Evolutionary conservation across 2,113 vertebrate genomes (phyloP).

Genomic region (Bubalus kerabau): DNA sequence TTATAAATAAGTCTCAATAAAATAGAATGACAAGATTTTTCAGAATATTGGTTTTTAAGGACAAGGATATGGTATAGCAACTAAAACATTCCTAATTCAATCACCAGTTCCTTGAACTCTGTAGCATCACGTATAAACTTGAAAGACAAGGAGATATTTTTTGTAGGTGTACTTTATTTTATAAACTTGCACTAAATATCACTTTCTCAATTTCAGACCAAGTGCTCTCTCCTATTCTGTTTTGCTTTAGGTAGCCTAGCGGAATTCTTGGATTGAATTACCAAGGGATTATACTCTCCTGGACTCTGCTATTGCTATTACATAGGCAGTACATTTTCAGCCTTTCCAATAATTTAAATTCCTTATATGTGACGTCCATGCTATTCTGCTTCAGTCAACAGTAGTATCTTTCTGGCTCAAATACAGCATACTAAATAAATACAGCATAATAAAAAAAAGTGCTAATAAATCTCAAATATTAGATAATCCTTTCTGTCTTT

Average conservation of each 20-base stretch:
- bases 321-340: constrained; percentile 35
- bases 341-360: constrained; percentile 44
- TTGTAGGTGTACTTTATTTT: neutral
- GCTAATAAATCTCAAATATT: constrained; percentile 4
- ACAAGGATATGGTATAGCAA: neutral
- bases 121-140: neutral
- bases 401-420: constrained; percentile 46
- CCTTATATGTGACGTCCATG: constrained; percentile 47
- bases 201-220: constrained; percentile 51
- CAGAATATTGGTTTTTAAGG: neutral
- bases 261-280: constrained; percentile 29
- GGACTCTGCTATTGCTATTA: neutral
- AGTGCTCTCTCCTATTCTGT: neutral
- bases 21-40: neutral
- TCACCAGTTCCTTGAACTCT: neutral
- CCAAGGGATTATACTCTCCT: constrained; percentile 41
- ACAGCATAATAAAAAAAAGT: constrained; percentile 41
- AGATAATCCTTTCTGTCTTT: constrained; percentile 59
- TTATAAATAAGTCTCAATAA: constrained; percentile 20
- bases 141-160: neutral
- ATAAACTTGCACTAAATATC: constrained; percentile 37
- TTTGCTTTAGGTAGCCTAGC: constrained; percentile 8
- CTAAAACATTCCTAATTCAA: neutral
- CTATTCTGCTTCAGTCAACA: constrained; percentile 60
- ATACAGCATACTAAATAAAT: constrained; percentile 43